A percentile compares a stretch with the other conserved stretches of the same genome.
Conservation (phyloP, 2,888 invertebrate species). For the Eupithecia insigniata region DNA sequence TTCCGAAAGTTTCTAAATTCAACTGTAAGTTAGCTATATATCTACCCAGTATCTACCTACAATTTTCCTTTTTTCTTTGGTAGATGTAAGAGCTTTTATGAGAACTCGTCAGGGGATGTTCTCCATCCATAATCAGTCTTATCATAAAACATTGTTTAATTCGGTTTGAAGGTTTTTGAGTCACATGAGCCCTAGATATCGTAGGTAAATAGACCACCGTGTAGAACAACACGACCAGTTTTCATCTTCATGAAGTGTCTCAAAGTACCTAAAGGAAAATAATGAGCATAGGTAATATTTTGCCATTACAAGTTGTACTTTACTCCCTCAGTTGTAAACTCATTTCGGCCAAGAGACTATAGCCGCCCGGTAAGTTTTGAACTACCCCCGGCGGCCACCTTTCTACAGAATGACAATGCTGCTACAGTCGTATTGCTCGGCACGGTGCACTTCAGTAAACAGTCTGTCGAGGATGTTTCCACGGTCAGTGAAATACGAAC, state of each 20-base stretch:
- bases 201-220: too few species aligned
- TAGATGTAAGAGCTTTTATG: not conserved
- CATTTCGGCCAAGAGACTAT: conserved; percentile 24
- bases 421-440: conserved; percentile 75
- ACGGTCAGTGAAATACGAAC: conserved; percentile 52
- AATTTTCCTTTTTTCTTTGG: not conserved
- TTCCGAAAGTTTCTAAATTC: conserved; percentile 30
- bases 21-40: conserved; percentile 24
- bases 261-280: not conserved
- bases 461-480: conserved; percentile 76
- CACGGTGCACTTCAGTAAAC: conserved; percentile 79
- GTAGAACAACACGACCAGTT: not conserved
- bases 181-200: not conserved
- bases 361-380: conserved; percentile 33
- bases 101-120: not conserved
- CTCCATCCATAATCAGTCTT: not conserved
- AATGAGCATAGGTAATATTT: not conserved
- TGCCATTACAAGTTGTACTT: not conserved
- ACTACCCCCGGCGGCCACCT: conserved; percentile 66
- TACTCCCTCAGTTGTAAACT: not conserved
- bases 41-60: too few species aligned
- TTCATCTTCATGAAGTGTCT: not conserved
- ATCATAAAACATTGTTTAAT: not conserved
- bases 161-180: not conserved
- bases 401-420: conserved; percentile 64